Conservation (phyloP, 2,888 invertebrate species). For the Watsonalla binaria region DNA sequence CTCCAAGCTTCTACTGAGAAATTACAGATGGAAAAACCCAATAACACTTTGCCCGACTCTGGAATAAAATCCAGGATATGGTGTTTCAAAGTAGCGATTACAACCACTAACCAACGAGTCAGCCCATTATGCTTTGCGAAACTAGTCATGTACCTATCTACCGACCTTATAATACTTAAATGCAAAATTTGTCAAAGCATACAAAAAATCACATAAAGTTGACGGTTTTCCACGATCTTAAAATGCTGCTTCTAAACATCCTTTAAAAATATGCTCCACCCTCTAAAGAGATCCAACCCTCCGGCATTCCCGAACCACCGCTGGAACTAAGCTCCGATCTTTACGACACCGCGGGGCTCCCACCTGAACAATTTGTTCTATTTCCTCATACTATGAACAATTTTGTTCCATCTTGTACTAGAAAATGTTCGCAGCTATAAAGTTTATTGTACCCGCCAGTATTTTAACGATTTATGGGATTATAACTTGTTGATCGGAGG, state of each 20-base stretch:
- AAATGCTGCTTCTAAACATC: background rate
- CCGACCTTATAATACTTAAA: no score
- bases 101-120: no score
- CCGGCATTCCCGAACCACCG: conserved; percentile 40
- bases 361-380: conserved; percentile 49
- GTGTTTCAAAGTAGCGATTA: no score
- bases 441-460: conserved; percentile 34
- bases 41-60: no score
- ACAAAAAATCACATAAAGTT: no score
- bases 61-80: no score
- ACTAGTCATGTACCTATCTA: no score
- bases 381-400: conserved; percentile 28
- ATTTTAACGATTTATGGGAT: conserved; percentile 32
- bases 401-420: conserved; percentile 25
- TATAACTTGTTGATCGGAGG: conserved; percentile 30
- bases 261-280: background rate
- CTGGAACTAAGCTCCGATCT: conserved; percentile 47
- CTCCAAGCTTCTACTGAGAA: no score
- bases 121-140: no score
- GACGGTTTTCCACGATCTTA: background rate
- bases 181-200: no score
- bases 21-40: no score
- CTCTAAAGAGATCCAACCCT: background rate
- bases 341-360: conserved; percentile 52
- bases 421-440: conserved; percentile 38